phyloP scores from a whole-genome alignment of 1,140 invertebrate species.

The Radopholus similis region DNA sequence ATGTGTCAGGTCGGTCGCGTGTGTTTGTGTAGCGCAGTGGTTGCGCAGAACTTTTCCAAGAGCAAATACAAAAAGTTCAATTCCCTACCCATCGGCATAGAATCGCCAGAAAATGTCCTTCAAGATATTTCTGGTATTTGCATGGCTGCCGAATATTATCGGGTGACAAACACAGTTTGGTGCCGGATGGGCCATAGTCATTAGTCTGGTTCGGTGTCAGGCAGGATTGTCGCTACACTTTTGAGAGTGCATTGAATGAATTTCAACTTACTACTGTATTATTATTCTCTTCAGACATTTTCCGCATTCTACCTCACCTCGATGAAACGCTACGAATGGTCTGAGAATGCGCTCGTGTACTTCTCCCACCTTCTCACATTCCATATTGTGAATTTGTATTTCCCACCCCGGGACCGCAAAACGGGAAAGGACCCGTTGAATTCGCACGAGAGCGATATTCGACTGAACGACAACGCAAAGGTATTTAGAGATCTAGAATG shows the following conservation, averaged over 20 bases:
- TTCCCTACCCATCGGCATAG: neutral
- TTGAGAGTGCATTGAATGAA: neutral
- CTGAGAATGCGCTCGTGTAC: constrained; percentile 4
- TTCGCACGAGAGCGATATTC: neutral
- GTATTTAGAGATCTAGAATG: neutral
- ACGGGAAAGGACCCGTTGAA: neutral
- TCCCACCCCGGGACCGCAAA: neutral
- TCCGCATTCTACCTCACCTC: neutral
- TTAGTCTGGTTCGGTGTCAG: neutral
- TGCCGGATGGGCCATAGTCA: neutral
- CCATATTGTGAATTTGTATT: constrained; percentile 2
- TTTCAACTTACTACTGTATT: neutral
- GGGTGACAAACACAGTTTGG: neutral
- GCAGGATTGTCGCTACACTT: constrained; percentile 7
- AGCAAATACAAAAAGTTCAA: neutral
- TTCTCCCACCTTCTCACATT: constrained; percentile 11
- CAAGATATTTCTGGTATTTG: neutral
- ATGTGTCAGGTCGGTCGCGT: neutral
- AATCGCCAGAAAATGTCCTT: neutral
- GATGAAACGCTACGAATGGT: neutral
- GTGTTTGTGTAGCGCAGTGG: neutral
- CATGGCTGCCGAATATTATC: constrained; percentile 14
- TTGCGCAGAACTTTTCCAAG: neutral
- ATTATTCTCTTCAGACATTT: neutral
- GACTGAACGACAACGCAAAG: neutral